Base-by-base conservation (phyloP, 1,140 invertebrate species). In the Oppia nitens region DNA sequence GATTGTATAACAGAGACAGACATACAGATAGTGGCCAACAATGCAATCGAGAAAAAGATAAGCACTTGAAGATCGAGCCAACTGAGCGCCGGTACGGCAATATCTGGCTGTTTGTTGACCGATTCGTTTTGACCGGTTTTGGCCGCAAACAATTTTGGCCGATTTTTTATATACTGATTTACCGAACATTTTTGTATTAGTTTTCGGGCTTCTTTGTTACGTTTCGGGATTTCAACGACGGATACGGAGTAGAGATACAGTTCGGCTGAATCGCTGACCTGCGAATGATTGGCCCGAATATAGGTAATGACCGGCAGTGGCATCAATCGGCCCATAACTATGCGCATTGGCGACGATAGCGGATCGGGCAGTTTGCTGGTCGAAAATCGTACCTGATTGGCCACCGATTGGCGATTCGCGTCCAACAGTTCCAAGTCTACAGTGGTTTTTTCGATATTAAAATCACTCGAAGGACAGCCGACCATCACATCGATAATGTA, bases 201-300 rank as follows among this genome's bases (percentile, higher is more conserved):
- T 17, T 1, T 23, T 17, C 2, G 48, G 1, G 50, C 23, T 12
- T 23, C 3, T 29, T 57, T 47, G 1, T 57, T 47, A 1, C 21
- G 1, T 21, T 17, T 14, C 24, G 48, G 20, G 11, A 21, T 6
- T 24, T 48, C 20, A 21, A 11, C 25, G 47, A 24, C 32, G 6
- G 32, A 9, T 6, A 40, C 48, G n/a, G 48, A 45, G 21, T 57
- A 57, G 21, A 57, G 25, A 40, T 49, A 57, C 11, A 57, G 48
- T 2, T 24, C 12, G 4, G 20, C 4, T 6, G 11, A 14, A 12
- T 45, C 20, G 1, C 21, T 4, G 26, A 11, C 12, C 23, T 49
- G n/a, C 2, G 20, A 20, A 50, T 57, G 56, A 49, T 21, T 28
- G 26, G 29, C 47, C 9, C 56, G 56, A 50, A 57, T 57, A 1